Evolutionary conservation across 2,797 vertebrate genomes (phyloP), one percentile per base, ranked within the genome.

Genomic region (Sciurus carolinensis): DNA sequence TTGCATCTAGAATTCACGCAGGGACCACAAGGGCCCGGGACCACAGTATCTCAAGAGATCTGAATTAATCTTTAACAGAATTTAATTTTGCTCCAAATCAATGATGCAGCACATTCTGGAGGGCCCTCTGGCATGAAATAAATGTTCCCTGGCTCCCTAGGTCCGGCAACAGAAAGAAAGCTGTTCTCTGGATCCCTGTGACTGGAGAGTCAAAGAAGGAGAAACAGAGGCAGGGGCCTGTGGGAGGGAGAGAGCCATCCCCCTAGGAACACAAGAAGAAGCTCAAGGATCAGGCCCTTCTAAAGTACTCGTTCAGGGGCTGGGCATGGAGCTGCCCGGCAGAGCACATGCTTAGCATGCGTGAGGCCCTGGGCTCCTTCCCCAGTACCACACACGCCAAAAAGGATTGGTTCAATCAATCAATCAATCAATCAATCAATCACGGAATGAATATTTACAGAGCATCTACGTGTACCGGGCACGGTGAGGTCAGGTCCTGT

Each of bases 21-120:
- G 72, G 54, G 62, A 81, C 52, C 26, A 42, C 3, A 3, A 20
- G 75, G 30, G n/a, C 42, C 80, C 33, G 13, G 33, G 77, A 59
- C 75, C 57, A 14, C 6, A 64, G 79, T 28, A 94, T 96, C 96
- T 93, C 36, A 7, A 75, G 94, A 94, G 89, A 85, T 91, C 59
- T 2, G 83, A 90, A 96, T 98, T 98, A 98, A 98, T 97, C 91
- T 96, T 97, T 97, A 97, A 98, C 96, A 90, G 94, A 94, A 54
- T 33, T 90, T 52, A 97, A 90, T 89, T 95, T 93, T 5, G 0
- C 76, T 80, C 50, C 33, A 8, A 59, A 52, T 36, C n/a, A 62
- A 76, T 0, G n/a, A 89, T 67, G 79, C 8, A 3, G 82, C 87
- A 67, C 96, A 82, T 96, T 96, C 96, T 96, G 81, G 83, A 89